These are phyloP conservation scores for Sarcoramphus papa DNA, from an alignment of 2,797 vertebrate species.

Conservation along the genomic window DNA sequence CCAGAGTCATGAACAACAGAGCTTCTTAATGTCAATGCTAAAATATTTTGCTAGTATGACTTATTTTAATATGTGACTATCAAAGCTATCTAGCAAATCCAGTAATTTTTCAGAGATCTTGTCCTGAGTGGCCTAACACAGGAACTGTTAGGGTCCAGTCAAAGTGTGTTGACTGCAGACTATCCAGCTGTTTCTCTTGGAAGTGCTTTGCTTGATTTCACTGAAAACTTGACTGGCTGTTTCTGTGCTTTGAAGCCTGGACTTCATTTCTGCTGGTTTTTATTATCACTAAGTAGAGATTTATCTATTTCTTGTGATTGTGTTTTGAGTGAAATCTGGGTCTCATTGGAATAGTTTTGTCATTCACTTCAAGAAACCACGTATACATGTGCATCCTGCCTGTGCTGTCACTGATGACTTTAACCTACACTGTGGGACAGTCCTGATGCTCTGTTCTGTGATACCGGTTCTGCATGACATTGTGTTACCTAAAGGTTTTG, in stretches of 20 bases:
- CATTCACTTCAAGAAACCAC: not conserved
- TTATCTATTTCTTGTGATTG: not conserved
- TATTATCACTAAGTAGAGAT: not conserved
- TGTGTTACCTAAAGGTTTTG: not conserved
- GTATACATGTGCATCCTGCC: fast-evolving
- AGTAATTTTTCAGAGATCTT: not conserved
- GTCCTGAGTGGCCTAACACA: not conserved
- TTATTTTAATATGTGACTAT: not conserved
- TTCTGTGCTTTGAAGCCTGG: not conserved
- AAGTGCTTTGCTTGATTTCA: not conserved
- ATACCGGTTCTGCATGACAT: not conserved
- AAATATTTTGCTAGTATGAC: not conserved
- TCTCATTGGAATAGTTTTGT: not conserved
- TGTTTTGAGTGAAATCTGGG: not conserved
- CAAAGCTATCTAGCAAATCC: not conserved
- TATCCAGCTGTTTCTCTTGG: not conserved
- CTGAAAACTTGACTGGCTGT: not conserved
- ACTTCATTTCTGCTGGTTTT: not conserved
- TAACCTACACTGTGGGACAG: not conserved
- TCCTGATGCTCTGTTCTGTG: not conserved
- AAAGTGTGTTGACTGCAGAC: not conserved
- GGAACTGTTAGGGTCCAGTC: not conserved
- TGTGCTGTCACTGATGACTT: not conserved
- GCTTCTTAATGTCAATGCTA: not conserved
- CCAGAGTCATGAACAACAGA: not conserved